These are phyloP conservation scores for Poeciliopsis presidionis DNA, from an alignment of 2,797 vertebrate genomes.

Conservation along the genomic window DNA sequence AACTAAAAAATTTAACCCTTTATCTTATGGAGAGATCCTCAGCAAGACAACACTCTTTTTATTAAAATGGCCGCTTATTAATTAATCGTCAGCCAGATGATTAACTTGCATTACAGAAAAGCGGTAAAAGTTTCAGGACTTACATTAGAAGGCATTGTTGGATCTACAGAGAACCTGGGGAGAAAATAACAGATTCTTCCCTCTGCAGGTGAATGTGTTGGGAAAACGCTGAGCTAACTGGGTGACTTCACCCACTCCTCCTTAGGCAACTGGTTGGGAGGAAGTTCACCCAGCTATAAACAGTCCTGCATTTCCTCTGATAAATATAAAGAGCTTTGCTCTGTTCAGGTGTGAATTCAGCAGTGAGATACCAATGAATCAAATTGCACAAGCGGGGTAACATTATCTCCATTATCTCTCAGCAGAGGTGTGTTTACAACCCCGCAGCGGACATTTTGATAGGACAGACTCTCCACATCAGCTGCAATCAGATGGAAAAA, in stretches of 20 bases:
- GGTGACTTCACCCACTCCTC: conserved; percentile 50
- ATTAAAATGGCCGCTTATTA: no score
- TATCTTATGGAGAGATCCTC: no score
- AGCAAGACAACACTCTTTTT: no score
- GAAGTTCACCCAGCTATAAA: not conserved
- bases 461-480: conserved; percentile 32
- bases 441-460: conserved; percentile 50
- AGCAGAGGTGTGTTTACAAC: conserved; percentile 54
- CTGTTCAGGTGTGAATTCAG: not conserved
- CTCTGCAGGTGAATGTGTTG: conserved; percentile 39
- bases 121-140: conserved; percentile 40
- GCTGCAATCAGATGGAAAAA: conserved; percentile 54
- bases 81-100: no score
- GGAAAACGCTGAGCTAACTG: conserved; percentile 15
- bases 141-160: conserved; percentile 58
- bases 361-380: conserved; percentile 18
- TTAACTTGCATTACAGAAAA: not conserved
- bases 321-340: not conserved
- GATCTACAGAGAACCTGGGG: conserved; percentile 17
- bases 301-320: not conserved
- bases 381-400: conserved; percentile 35
- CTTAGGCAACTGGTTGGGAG: conserved; percentile 46
- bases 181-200: not conserved
- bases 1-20: no score
- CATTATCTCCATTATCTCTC: conserved; percentile 57